Conservation (phyloP, 2,113 vertebrate species). For the Smithornis capensis region DNA sequence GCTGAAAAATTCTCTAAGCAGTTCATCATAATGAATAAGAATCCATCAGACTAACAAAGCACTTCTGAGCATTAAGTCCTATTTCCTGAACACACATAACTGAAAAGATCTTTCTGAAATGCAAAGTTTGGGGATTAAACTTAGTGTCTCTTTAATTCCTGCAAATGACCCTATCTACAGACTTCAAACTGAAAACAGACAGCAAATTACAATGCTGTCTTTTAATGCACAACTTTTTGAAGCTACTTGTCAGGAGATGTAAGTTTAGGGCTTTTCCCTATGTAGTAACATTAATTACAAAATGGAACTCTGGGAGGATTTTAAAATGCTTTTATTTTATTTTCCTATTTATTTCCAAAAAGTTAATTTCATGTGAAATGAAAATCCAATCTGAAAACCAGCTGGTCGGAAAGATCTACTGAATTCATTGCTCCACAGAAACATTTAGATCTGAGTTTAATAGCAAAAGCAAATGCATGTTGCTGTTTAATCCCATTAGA, state of each 20-base stretch:
- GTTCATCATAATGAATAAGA: slow-evolving; percentile 4
- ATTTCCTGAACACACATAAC: not conserved
- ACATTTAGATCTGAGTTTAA: not conserved
- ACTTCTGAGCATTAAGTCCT: not conserved
- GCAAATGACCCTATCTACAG: not conserved
- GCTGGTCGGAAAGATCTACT: not conserved
- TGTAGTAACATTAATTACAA: not conserved
- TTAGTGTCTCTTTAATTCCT: not conserved
- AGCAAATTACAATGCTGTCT: not conserved
- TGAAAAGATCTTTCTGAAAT: not conserved
- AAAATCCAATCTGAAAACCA: not conserved
- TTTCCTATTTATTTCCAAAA: not conserved
- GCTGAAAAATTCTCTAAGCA: not conserved
- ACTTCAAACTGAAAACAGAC: not conserved
- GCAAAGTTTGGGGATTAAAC: not conserved
- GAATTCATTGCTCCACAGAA: not conserved
- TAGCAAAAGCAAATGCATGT: not conserved
- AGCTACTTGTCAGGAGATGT: not conserved
- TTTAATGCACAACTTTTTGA: not conserved
- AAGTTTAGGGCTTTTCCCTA: not conserved
- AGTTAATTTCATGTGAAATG: not conserved
- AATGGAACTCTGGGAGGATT: not conserved
- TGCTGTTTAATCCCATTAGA: not conserved
- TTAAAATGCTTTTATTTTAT: not conserved
- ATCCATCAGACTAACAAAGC: not conserved